A percentile compares a stretch with the other conserved stretches of the same genome.
These are phyloP conservation scores for Ochlodes sylvanus DNA, from an alignment of 2,888 invertebrate genomes.

Conservation along the genomic window DNA sequence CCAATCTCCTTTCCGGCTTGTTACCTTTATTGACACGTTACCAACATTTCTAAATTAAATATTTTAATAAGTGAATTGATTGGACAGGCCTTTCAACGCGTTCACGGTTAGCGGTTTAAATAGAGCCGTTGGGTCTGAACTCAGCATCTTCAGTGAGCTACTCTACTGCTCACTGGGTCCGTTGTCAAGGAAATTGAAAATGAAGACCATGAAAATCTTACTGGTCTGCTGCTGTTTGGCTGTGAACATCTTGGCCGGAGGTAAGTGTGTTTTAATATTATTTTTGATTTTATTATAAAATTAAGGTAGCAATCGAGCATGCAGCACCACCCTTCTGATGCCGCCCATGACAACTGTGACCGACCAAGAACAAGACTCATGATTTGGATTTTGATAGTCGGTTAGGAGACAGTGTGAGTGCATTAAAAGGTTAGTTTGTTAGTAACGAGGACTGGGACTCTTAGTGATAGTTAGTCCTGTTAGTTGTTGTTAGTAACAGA, in stretches of 20 bases:
- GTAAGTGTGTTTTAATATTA: slow-evolving; percentile 35
- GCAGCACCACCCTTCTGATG: too few species aligned
- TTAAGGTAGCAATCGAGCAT: too few species aligned
- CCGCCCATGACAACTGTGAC: too few species aligned
- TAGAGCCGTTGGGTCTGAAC: slow-evolving; percentile 44
- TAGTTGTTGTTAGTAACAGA: too few species aligned
- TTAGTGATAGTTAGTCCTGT: too few species aligned
- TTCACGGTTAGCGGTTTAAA: slow-evolving; percentile 59
- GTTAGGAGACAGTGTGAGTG: too few species aligned
- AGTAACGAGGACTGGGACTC: too few species aligned
- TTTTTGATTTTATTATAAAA: too few species aligned
- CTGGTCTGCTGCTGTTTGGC: slow-evolving; percentile 44
- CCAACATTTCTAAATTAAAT: slow-evolving; percentile 54
- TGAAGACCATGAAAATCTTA: slow-evolving; percentile 47
- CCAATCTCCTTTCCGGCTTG: slow-evolving; percentile 51
- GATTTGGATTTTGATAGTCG: too few species aligned
- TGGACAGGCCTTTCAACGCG: slow-evolving; percentile 62
- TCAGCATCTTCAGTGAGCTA: slow-evolving; percentile 65
- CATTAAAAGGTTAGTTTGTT: too few species aligned
- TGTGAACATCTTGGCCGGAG: slow-evolving; percentile 32
- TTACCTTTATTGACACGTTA: slow-evolving; percentile 58
- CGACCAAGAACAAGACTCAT: too few species aligned
- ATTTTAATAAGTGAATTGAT: slow-evolving; percentile 72
- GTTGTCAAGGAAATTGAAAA: slow-evolving; percentile 41
- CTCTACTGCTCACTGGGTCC: slow-evolving; percentile 57